A percentile compares a stretch with the other conserved stretches of the same genome.
These are phyloP conservation scores for Coracias cyanogaster DNA, from an alignment of 2,797 vertebrate species.

Conservation along the genomic window DNA sequence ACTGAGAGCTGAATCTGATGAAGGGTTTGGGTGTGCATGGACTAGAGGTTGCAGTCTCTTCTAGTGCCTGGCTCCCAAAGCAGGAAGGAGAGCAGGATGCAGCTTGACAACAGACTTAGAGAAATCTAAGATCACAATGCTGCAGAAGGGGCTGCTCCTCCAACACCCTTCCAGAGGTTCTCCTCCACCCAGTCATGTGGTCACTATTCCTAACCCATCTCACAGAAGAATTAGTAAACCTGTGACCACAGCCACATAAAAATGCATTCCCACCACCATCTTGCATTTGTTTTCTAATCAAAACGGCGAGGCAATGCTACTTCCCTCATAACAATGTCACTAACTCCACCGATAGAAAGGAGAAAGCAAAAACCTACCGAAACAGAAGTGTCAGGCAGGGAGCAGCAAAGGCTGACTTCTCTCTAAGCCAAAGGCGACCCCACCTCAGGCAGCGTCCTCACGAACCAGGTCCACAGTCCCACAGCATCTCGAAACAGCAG, in stretches of 20 bases:
- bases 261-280: neutral
- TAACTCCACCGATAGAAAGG: neutral
- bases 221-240: neutral
- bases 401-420: neutral
- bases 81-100: neutral
- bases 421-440: neutral
- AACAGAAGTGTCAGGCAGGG: neutral
- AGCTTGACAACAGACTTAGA: neutral
- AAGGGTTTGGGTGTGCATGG: neutral
- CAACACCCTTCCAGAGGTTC: neutral
- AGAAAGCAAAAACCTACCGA: neutral
- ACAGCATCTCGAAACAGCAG: neutral
- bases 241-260: neutral
- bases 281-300: neutral
- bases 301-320: neutral
- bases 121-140: neutral
- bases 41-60: neutral
- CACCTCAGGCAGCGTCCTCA: neutral
- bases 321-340: neutral
- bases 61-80: neutral
- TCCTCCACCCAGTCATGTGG: fast-evolving
- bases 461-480: neutral
- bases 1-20: neutral
- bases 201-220: neutral
- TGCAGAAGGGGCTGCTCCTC: neutral